Evolutionary conservation across 2,888 invertebrate genomes (phyloP), one percentile per base, ranked within the genome.

Genomic region (Watsonalla binaria): DNA sequence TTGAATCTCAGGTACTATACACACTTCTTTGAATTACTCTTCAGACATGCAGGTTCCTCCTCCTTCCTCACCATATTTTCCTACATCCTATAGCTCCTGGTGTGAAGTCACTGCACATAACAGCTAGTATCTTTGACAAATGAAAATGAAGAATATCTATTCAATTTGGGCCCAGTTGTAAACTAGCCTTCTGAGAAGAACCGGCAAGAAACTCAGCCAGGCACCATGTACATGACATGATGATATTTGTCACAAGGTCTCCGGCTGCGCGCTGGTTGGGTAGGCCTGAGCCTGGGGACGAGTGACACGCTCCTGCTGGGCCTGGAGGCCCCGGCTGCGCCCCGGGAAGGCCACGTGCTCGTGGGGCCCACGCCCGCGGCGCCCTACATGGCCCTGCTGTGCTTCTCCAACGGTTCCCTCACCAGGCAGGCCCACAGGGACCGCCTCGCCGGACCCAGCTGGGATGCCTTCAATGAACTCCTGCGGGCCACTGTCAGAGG

Each of bases 401-500:
- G 98, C 86, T 97, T 95, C 80, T 96, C 98, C 78, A 99, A 99
- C 88, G 99, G 98, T 0, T 98, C 98, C 0, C 84, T 98, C 24
- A 97, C 97, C 0, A 91, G 99, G 13, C 98, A 99, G 88, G 91
- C 94, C 70, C 95, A 98, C 53, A 89, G 96, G 52, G 93, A 96
- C 73, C 82, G 92, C 14, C 92, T 94, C 54, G 95, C 95, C 0
- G 94, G 94, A 42, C 92, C 93, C 9, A 95, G 94, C 53, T 98
- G 99, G 99, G 93, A 95, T 2, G 93, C 93, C 33, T 98, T 99
- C 78, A 94, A 94, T 71, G 94, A 96, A 66, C 80, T 97, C 48
- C 83, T 99, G 45, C 92, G 94, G 24, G 93, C 94, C 24, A 97
- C 98, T 0, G 96, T 97, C 0, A 92, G 96, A 56, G 99, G 99